Base-by-base conservation (phyloP, 1,140 invertebrate species). In the Solenopsis invicta region DNA sequence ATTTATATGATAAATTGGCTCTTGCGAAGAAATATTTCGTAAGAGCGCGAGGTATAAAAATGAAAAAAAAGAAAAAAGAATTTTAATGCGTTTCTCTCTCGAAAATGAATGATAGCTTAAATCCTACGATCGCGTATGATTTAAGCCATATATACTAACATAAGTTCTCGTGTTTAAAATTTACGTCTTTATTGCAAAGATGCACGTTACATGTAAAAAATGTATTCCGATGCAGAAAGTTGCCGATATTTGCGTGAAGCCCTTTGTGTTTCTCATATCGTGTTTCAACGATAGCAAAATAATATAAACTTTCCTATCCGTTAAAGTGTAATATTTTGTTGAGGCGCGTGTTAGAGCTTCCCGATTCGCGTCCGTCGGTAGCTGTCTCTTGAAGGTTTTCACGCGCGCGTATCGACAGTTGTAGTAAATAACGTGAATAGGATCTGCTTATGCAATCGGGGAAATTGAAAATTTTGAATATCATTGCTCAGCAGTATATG, bases 391-490 rank as follows among this genome's bases (percentile, higher is more conserved):
- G 56, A 13, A 54, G 18, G 29, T 61, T 74, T 61, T 37, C 61
- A 21, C 18, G n/a, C 37, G 16, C 16, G 34, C 24, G 24, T 29
- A 21, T 84, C 34, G n/a, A 6, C 54, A 75, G 72, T 45, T 29
- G 5, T 10, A 34, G 52, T 56, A 69, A 56, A 54, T 69, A 67
- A 64, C 59, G 18, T 29, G 45, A 50, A 56, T 48, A 59, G 10
- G 16, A 71, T 74, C 54, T 74, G 8, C 41, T 74, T 48, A 50
- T 54, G 21, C n/a, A 50, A 62, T 84, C 54, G 24, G 37, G 45
- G 37, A 84, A 74, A 84, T 84, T 75, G 80, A 61, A 84, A 74
- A 61, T 84, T 75, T 75, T 29, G 41, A 48, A 54, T 62, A 64
- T 75, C 21, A 24, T 45, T 67, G 29, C 37, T 72, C 78, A 71